Base-by-base conservation (phyloP, 1,140 invertebrate species). In the Octopus bimaculoides region DNA sequence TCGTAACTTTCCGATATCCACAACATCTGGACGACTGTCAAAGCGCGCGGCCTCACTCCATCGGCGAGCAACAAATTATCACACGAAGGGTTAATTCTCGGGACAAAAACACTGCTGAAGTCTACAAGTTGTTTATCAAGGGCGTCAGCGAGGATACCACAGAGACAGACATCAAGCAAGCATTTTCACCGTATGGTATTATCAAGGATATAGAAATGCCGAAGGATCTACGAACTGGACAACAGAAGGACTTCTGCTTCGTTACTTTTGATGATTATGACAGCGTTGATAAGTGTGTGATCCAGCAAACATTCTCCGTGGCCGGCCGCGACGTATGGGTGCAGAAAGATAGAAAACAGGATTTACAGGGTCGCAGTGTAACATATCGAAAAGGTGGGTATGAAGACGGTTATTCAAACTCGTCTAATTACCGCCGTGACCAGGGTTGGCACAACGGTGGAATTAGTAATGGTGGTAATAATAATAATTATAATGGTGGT, bases 121-220 rank as follows among this genome's bases (percentile, higher is more conserved):
- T 85, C 83, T 77, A 93, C 94, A 86, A 96, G 97, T 86, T 98
- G 98, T 92, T 99, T 99, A 75, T 99, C 90, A 97, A 97, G 4
- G 86, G 86, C 10, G 55, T 87, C 76, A 87, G 84, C 73, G 84
- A 87, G 77, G 83, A 85, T 86, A 98, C 97, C 20, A 97, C 95
- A 10, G 97, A 98, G 88, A 94, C 97, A 66, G 95, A 94, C 12
- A 89, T 99, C 4, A 96, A 96, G 85, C 93, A 94, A 79, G 96
- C 97, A 91, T 99, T 97, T 91, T 94, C 95, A 86, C 94, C 97
- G 93, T 98, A 95, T 95, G 97, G 97, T 4, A 80, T 82, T 14
- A 77, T 86, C 17, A 81, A 82, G 41, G 75, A 78, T 9, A 20
- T 80, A 55, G 82, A 85, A 1, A 78, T 85, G 7, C 83, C 83